A percentile compares a stretch with the other conserved stretches of the same genome.
phyloP scores from a whole-genome alignment of 2,113 vertebrate species.

The Stegastes partitus region DNA sequence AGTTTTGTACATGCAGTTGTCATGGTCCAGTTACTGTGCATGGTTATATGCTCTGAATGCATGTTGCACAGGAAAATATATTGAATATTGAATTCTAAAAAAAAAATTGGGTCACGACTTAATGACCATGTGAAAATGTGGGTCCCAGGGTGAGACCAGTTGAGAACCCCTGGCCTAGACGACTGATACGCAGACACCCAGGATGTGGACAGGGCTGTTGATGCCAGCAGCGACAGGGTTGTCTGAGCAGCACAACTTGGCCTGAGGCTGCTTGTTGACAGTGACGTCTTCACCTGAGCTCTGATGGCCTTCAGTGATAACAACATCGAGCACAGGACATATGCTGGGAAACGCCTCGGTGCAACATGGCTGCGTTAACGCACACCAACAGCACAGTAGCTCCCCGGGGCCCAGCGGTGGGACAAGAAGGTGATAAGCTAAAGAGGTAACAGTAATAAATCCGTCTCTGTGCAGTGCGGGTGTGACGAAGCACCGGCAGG shows the following conservation, averaged over 20 bases:
- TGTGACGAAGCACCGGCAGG: constrained; percentile 15
- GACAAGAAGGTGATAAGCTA: constrained; percentile 56
- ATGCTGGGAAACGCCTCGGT: not conserved
- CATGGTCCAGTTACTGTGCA: too few relatives aligned
- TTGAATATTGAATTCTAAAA: too few relatives aligned
- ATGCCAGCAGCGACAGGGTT: not conserved
- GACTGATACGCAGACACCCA: not conserved
- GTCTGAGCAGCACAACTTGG: not conserved
- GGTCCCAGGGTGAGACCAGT: too few relatives aligned
- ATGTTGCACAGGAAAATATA: too few relatives aligned
- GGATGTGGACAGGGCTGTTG: not conserved
- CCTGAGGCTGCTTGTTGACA: constrained; percentile 12
- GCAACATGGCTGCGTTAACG: not conserved
- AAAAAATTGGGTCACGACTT: too few relatives aligned
- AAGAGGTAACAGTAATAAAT: constrained; percentile 49
- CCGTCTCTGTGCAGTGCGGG: constrained; percentile 8
- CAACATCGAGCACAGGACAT: constrained; percentile 9
- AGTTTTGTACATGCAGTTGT: too few relatives aligned
- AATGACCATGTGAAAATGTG: too few relatives aligned
- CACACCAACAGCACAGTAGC: not conserved
- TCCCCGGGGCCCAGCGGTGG: constrained; percentile 23
- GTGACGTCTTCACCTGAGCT: not conserved
- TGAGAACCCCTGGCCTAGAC: too few relatives aligned
- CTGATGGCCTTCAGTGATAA: constrained; percentile 4
- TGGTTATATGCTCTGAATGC: too few relatives aligned